These are phyloP conservation scores for Apus apus DNA, from an alignment of 2,113 vertebrate species.

Conservation along the genomic window DNA sequence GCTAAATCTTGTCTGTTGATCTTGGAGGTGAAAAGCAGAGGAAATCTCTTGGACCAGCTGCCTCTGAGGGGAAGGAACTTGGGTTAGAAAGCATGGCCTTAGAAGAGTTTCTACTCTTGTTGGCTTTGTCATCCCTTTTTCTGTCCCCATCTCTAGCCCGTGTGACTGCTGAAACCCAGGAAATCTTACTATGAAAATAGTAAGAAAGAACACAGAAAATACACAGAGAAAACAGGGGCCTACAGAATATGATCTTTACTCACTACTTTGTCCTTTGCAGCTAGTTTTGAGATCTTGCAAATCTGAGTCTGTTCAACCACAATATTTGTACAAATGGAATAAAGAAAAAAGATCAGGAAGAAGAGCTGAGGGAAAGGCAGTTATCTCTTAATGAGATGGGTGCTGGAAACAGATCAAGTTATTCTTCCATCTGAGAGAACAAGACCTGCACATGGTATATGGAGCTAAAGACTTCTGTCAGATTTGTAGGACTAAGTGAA, in stretches of 20 bases:
- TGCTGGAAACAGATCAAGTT: neutral
- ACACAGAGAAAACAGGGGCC: neutral
- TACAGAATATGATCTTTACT: neutral
- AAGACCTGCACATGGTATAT: neutral
- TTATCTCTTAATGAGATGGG: neutral
- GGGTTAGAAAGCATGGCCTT: neutral
- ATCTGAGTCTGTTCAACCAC: rapidly evolving
- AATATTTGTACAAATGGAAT: neutral
- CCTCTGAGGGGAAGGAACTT: neutral
- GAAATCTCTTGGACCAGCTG: neutral
- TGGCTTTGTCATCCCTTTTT: neutral
- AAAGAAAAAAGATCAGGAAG: neutral
- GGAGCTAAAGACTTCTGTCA: neutral
- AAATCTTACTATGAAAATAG: neutral
- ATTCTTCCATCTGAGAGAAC: neutral
- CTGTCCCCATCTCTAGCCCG: neutral
- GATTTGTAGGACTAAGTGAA: neutral
- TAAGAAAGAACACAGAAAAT: too few species aligned
- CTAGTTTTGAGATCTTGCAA: neutral
- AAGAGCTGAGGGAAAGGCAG: neutral
- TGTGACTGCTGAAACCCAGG: neutral
- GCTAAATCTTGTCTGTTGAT: constrained; percentile 20
- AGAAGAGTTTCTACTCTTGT: neutral
- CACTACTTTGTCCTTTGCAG: neutral
- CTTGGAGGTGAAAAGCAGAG: neutral